Evolutionary conservation across 2,113 vertebrate genomes (phyloP).

Genomic region (Rhabdomys dilectus): DNA sequence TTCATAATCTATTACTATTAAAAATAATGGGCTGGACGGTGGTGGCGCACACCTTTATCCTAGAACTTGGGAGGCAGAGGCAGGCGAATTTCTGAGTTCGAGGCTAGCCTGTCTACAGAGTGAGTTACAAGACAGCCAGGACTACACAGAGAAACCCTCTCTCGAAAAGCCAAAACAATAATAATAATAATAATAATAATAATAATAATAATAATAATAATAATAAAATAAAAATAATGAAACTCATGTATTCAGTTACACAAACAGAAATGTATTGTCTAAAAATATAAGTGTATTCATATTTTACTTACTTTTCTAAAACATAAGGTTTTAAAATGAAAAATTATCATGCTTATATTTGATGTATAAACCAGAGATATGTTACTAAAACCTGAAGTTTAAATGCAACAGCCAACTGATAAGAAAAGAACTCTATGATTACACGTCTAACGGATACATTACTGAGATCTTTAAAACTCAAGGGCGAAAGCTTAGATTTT

Average conservation of each 20-base stretch:
- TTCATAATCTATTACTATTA: not conserved
- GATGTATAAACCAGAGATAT: not conserved
- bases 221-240: no score
- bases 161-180: no score
- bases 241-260: not conserved
- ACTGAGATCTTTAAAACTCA: not conserved
- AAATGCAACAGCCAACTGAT: no score
- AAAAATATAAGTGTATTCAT: no score
- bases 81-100: no score
- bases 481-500: not conserved
- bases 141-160: no score
- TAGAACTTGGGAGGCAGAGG: no score
- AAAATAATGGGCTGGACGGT: conserved; percentile 37
- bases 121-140: no score
- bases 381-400: not conserved
- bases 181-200: no score
- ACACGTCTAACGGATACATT: not conserved
- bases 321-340: not conserved
- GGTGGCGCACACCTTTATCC: no score
- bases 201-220: no score
- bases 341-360: not conserved
- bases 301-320: not conserved
- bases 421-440: not conserved
- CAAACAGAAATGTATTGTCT: not conserved
- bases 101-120: no score